These are phyloP conservation scores for Pavo muticus DNA, from an alignment of 2,113 vertebrate species.

Conservation along the genomic window DNA sequence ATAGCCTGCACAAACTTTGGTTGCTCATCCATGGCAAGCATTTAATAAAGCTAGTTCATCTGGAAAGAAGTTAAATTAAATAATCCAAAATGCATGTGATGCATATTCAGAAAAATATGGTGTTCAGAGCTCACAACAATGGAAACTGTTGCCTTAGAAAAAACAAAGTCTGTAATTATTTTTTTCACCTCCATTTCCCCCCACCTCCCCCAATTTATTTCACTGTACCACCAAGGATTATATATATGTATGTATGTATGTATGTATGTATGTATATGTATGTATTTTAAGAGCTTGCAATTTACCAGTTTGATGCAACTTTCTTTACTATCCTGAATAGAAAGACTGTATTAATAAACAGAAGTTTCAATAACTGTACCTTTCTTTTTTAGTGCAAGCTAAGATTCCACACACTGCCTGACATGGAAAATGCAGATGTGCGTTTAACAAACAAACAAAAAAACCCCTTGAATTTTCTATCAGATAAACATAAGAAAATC, in stretches of 20 bases:
- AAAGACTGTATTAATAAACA: background rate
- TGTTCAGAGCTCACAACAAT: conserved; percentile 65
- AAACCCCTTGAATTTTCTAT: background rate
- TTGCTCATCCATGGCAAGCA: conserved; percentile 79
- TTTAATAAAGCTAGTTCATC: conserved; percentile 84
- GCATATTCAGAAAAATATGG: conserved; percentile 75
- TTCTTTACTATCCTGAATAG: background rate
- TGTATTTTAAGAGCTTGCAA: background rate
- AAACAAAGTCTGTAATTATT: background rate
- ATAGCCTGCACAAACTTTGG: conserved; percentile 76
- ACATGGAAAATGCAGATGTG: background rate
- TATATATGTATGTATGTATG: background rate
- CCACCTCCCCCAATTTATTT: background rate
- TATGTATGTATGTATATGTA: too few species aligned
- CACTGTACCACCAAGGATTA: background rate
- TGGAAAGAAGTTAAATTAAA: conserved; percentile 84
- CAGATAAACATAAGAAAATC: background rate
- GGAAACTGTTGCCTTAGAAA: conserved; percentile 33
- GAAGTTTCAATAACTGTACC: background rate
- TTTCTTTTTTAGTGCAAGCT: background rate
- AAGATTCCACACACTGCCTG: background rate
- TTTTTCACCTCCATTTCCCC: background rate
- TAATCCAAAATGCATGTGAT: conserved; percentile 76
- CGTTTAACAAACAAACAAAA: background rate
- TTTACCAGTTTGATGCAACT: background rate